These are phyloP conservation scores for Cheiracanthium punctorium DNA, from an alignment of 2,888 invertebrate genomes.

Conservation along the genomic window DNA sequence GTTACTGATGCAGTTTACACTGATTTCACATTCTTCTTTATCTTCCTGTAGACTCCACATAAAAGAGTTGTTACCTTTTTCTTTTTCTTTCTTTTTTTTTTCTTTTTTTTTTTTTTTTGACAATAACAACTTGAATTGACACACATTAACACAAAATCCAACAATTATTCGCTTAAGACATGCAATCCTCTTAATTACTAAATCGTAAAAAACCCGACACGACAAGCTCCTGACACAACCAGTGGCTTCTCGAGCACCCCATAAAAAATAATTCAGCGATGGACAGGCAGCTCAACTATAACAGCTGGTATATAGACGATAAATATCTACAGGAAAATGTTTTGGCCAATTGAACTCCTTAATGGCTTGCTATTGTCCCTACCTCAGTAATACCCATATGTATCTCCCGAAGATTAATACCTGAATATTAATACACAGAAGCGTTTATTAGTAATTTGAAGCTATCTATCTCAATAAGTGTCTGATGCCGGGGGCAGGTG, in stretches of 20 bases:
- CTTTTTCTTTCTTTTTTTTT: no score
- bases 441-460: slow-evolving; percentile 68
- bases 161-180: neutral
- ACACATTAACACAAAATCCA: no score
- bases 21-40: no score
- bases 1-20: no score
- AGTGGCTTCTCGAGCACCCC: slow-evolving; percentile 43
- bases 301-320: slow-evolving; percentile 47
- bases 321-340: slow-evolving; percentile 67
- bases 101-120: no score
- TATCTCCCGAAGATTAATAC: neutral
- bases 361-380: slow-evolving; percentile 56
- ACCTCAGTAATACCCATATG: slow-evolving; percentile 29
- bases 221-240: slow-evolving; percentile 49
- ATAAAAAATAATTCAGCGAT: slow-evolving; percentile 44
- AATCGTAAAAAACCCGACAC: slow-evolving; percentile 24
- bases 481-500: neutral
- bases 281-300: neutral
- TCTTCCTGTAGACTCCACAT: no score
- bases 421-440: slow-evolving; percentile 64
- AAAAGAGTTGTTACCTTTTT: no score
- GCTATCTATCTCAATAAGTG: slow-evolving; percentile 41
- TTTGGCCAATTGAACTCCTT: slow-evolving; percentile 60
- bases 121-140: no score
- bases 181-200: slow-evolving; percentile 30